A percentile compares a stretch with the other conserved stretches of the same genome.
These are phyloP conservation scores for Rhea americana DNA, from an alignment of 2,113 vertebrate genomes.

Conservation along the genomic window DNA sequence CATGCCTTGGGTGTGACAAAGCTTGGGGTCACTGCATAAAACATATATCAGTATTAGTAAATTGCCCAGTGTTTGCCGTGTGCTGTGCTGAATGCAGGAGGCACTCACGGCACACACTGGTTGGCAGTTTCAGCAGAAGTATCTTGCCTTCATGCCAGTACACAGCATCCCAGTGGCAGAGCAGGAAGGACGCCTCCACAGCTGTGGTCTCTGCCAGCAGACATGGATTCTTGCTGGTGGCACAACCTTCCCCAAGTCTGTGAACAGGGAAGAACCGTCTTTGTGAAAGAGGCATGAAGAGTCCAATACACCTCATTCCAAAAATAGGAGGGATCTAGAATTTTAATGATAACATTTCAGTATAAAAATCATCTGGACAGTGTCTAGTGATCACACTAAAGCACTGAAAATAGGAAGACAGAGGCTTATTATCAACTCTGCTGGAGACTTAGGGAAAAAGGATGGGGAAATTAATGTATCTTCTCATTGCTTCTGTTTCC, in stretches of 20 bases:
- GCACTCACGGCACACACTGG: rapidly evolving
- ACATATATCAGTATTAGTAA: neutral
- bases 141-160: neutral
- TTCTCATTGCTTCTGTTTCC: neutral
- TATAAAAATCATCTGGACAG: neutral
- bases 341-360: neutral
- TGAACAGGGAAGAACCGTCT: neutral
- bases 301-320: neutral
- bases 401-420: neutral
- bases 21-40: neutral
- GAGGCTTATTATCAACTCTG: neutral
- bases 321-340: neutral
- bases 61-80: neutral
- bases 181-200: neutral
- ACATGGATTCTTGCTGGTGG: neutral
- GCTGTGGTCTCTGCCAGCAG: rapidly evolving
- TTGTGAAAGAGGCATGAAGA: neutral
- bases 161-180: neutral
- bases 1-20: neutral
- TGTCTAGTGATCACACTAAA: neutral
- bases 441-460: neutral
- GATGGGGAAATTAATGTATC: neutral
- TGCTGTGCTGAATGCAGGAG: rapidly evolving
- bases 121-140: neutral
- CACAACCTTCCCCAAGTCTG: neutral